These are phyloP conservation scores for Girardinichthys multiradiatus DNA, from an alignment of 2,113 vertebrate species.

Conservation along the genomic window DNA sequence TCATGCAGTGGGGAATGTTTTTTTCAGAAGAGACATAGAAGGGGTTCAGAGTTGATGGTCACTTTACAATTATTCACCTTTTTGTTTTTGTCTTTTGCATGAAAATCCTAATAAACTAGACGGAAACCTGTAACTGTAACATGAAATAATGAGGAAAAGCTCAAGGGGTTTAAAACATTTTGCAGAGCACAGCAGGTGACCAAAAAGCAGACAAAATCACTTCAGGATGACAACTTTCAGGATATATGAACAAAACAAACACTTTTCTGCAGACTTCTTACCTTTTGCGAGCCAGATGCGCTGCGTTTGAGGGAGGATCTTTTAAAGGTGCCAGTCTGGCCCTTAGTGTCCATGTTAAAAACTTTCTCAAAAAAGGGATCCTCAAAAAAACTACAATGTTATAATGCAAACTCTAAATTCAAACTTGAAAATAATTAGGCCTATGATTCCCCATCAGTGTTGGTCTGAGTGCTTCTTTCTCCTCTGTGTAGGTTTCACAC, in stretches of 20 bases:
- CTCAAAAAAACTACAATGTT: constrained; percentile 20
- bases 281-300: constrained; percentile 92
- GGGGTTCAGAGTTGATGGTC: not conserved
- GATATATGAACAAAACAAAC: not conserved
- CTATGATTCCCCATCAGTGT: constrained; percentile 25
- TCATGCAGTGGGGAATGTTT: not conserved
- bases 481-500: constrained; percentile 50
- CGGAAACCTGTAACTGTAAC: not conserved
- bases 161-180: too few species aligned
- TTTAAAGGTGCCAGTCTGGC: constrained; percentile 80
- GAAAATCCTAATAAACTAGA: not conserved
- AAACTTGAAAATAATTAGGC: constrained; percentile 1
- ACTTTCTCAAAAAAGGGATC: constrained; percentile 29
- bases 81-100: not conserved
- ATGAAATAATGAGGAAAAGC: not conserved
- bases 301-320: constrained; percentile 90
- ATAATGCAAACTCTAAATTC: constrained; percentile 14
- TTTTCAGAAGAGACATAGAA: not conserved
- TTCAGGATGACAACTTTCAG: not conserved
- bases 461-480: constrained; percentile 37
- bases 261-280: constrained; percentile 73
- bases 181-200: not conserved
- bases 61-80: not conserved
- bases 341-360: constrained; percentile 66
- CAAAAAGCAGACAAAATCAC: not conserved